Evolutionary conservation across 2,888 invertebrate species (phyloP), one percentile per base, ranked within the genome.

Genomic region (Tipula confusa): DNA sequence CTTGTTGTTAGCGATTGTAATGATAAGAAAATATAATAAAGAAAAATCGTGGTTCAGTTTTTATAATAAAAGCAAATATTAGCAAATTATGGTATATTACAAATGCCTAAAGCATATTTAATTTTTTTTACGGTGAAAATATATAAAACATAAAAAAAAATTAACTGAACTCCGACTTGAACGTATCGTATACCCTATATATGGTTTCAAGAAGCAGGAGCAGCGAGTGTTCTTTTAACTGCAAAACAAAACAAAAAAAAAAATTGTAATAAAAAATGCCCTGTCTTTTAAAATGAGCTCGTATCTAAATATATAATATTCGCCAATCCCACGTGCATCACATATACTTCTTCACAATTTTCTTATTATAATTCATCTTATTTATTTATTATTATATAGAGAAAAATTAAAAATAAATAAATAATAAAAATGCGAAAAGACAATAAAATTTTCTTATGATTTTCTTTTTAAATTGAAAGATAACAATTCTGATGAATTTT

Each of bases 11-110:
- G 82, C 82, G 82, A 82, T 82, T 82, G 82, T 82, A 82, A 82
- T 82, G 82, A 82, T 82, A 82, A 82, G 82, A 82, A 82, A 82
- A 82, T 18, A 82, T 33, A 82, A 82, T 82, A 82, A 82, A 33
- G 82, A 82, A 82, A 80, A 29, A 29, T 29, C 80, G 6, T 80
- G 31, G 33, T 33, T 82, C 18, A 33, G 31, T 29, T 82, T n/a
- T 82, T 82, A 82, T 82, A 82, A 82, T 36, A 82, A 82, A 82
- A 82, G 82, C 82, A 82, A 82, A 82, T 82, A 82, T 82, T 82
- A 82, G 82, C 36, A 82, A 82, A 82, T 82, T 82, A 82, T 82
- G 82, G 82, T 82, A 82, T 82, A 82, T 82, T 82, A 82, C 31
- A 80, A 82, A 33, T 82, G 82, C 82, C 82, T 82, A 24, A 82